phyloP scores from a whole-genome alignment of 2,797 vertebrate genomes.

The Sebastes reedi region DNA sequence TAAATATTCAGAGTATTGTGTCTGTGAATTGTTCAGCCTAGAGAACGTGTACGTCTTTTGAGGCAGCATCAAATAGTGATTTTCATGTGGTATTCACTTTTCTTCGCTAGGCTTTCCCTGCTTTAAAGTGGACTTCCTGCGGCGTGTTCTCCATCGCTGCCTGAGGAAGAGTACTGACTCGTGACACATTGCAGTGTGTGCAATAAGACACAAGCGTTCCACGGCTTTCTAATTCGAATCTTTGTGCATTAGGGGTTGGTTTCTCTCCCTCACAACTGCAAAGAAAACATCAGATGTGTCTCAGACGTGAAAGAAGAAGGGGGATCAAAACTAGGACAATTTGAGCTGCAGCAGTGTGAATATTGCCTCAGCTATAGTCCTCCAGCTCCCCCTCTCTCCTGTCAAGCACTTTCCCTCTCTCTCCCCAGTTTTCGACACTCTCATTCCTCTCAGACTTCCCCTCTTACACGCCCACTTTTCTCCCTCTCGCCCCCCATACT shows the following conservation, averaged over 20 bases:
- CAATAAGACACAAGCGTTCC: constrained; percentile 6
- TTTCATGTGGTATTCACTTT: background rate
- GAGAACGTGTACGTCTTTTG: background rate
- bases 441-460: constrained; percentile 29
- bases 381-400: constrained; percentile 75
- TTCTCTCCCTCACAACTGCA: constrained; percentile 4
- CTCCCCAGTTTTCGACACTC: background rate
- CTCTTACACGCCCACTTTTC: constrained; percentile 33
- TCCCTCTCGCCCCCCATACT: constrained; percentile 3
- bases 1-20: background rate
- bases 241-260: background rate
- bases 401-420: constrained; percentile 39
- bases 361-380: constrained; percentile 58
- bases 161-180: constrained; percentile 6
- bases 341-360: constrained; percentile 39
- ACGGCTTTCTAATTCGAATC: constrained; percentile 12
- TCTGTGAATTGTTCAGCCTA: background rate
- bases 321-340: constrained; percentile 41
- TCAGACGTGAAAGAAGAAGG: constrained; percentile 14
- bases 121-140: constrained; percentile 1
- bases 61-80: background rate
- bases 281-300: constrained; percentile 37
- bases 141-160: background rate
- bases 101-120: background rate
- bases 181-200: background rate